Conservation (phyloP, 2,113 vertebrate genomes). For the Hydropotes inermis region DNA sequence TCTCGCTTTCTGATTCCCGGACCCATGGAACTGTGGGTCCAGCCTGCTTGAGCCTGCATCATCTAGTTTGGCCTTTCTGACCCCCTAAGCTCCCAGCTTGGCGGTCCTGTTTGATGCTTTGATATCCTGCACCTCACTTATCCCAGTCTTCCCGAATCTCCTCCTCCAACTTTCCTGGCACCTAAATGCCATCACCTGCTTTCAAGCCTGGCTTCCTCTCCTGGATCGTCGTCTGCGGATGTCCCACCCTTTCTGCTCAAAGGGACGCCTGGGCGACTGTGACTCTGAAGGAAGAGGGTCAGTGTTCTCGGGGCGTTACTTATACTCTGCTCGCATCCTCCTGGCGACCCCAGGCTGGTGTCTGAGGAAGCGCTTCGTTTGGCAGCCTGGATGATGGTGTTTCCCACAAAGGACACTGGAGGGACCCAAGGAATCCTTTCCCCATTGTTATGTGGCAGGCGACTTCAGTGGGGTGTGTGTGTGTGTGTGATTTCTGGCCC, state of each 20-base stretch:
- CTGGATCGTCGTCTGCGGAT: not conserved
- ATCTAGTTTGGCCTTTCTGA: not conserved
- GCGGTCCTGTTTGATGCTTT: fast-evolving
- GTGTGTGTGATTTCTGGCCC: not conserved
- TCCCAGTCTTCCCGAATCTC: not conserved
- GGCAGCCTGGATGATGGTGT: too few relatives aligned
- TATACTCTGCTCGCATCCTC: not conserved
- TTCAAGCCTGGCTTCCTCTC: not conserved
- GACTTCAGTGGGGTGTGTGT: not conserved
- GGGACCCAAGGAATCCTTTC: too few relatives aligned
- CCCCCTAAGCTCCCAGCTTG: too few relatives aligned
- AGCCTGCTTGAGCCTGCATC: not conserved
- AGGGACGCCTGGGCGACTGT: not conserved
- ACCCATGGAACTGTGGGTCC: not conserved
- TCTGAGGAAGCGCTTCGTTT: too few relatives aligned
- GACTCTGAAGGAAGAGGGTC: not conserved
- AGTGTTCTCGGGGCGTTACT: fast-evolving
- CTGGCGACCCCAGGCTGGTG: not conserved
- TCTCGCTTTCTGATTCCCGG: not conserved
- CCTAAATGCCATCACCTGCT: not conserved
- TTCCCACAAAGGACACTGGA: not conserved
- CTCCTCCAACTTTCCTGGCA: fast-evolving
- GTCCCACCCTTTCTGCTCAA: not conserved
- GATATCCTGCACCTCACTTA: too few relatives aligned
- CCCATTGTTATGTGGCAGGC: not conserved